Evolutionary conservation across 2,888 invertebrate species (phyloP).

Genomic region (Amblyteles armatorius): DNA sequence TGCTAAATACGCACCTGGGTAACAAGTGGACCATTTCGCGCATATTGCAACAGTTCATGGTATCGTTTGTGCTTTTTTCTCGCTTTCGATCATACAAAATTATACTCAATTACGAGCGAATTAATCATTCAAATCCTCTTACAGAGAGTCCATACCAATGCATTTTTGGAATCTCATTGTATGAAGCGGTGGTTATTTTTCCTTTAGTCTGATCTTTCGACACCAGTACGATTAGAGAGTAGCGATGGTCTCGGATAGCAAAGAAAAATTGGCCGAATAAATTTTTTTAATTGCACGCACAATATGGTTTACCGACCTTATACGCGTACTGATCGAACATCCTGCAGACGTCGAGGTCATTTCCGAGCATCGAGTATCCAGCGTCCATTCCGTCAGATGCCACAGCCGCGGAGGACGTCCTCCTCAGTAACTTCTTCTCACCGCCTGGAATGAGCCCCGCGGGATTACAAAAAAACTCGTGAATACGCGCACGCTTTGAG

Average conservation of each 20-base stretch:
- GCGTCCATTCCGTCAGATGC: conserved; percentile 86
- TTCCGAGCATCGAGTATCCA: conserved; percentile 87
- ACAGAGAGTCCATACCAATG: background rate
- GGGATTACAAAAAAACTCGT: conserved; percentile 37
- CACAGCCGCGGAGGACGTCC: conserved; percentile 54
- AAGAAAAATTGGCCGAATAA: background rate
- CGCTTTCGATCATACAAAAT: conserved; percentile 43
- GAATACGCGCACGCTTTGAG: conserved; percentile 49
- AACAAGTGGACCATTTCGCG: conserved; percentile 3
- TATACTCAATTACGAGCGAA: conserved; percentile 44
- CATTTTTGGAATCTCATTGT: conserved; percentile 5
- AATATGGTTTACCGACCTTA: conserved; percentile 85
- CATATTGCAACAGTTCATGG: background rate
- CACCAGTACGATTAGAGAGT: background rate
- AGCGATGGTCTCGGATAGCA: background rate
- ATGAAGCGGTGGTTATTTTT: background rate
- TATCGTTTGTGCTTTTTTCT: background rate
- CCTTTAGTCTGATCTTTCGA: background rate
- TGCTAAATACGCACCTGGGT: conserved; percentile 2
- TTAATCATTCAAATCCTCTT: conserved; percentile 40
- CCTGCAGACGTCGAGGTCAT: conserved; percentile 87
- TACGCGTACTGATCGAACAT: conserved; percentile 89
- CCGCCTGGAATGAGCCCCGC: conserved; percentile 75
- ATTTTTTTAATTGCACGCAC: background rate
- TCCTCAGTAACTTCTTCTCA: conserved; percentile 77